Conservation (phyloP, 2,113 vertebrate genomes). For the Platichthys stellatus region DNA sequence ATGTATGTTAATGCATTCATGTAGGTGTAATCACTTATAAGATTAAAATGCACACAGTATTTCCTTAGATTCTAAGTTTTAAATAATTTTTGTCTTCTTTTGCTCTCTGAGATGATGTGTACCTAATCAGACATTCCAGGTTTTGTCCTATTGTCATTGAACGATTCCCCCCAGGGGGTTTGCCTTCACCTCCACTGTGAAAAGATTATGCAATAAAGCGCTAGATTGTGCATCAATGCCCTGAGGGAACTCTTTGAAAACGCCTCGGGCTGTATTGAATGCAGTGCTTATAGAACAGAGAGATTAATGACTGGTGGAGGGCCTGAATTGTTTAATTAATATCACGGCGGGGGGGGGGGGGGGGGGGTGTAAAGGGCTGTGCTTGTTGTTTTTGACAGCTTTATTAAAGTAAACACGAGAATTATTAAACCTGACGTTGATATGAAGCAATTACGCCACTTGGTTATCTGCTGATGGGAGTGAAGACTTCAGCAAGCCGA, state of each 20-base stretch:
- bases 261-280: slow-evolving; percentile 32
- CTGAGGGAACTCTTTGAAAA: slow-evolving; percentile 11
- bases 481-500: neutral
- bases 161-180: slow-evolving; percentile 19
- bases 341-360: too few species aligned
- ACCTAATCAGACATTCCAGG: neutral
- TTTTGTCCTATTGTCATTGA: slow-evolving; percentile 5
- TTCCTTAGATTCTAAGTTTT: neutral
- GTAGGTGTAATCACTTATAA: neutral
- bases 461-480: neutral
- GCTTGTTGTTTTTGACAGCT: slow-evolving; percentile 13
- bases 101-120: neutral
- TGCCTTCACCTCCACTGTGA: slow-evolving; percentile 19
- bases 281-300: slow-evolving; percentile 15
- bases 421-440: slow-evolving; percentile 12
- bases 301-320: neutral
- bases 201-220: slow-evolving; percentile 45
- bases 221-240: slow-evolving; percentile 32
- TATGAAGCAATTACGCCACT: neutral
- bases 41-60: neutral
- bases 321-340: too few species aligned
- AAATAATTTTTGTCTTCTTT: slow-evolving; percentile 3
- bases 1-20: neutral
- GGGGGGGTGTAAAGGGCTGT: neutral
- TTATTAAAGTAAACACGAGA: slow-evolving; percentile 13